phyloP scores from a whole-genome alignment of 2,113 vertebrate species.

The Pygoscelis adeliae region DNA sequence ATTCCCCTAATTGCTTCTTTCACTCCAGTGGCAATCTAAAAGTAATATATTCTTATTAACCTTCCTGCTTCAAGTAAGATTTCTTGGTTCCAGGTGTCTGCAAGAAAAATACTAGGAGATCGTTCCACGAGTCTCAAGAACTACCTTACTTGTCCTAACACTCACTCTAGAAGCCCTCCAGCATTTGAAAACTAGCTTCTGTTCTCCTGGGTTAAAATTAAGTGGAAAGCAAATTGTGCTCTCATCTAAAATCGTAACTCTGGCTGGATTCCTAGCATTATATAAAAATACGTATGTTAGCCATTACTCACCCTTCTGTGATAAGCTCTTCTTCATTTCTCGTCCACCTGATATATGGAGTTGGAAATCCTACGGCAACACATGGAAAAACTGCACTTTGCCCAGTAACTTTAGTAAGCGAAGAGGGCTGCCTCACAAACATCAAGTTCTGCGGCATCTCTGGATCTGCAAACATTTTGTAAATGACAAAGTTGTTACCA shows the following conservation, averaged over 20 bases:
- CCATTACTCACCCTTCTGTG: slow-evolving; percentile 80
- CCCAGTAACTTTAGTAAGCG: slow-evolving; percentile 77
- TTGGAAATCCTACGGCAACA: slow-evolving; percentile 78
- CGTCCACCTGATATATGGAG: slow-evolving; percentile 81
- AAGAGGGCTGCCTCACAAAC: slow-evolving; percentile 81
- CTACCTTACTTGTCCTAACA: background rate
- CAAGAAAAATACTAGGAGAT: background rate
- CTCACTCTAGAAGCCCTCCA: background rate
- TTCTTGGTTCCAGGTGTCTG: background rate
- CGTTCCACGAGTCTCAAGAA: background rate
- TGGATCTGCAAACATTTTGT: slow-evolving; percentile 70
- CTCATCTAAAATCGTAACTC: accelerated
- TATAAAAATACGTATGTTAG: accelerated
- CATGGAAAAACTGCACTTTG: slow-evolving; percentile 84
- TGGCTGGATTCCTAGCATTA: accelerated
- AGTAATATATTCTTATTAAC: background rate
- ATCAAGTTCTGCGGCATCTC: slow-evolving; percentile 73
- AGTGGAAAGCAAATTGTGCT: background rate
- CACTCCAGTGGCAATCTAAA: background rate
- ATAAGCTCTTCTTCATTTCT: slow-evolving; percentile 77
- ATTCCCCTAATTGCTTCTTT: background rate
- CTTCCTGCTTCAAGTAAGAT: background rate
- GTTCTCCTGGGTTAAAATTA: background rate
- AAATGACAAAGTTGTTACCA: background rate
- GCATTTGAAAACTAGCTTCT: background rate